These are phyloP conservation scores for western clawed frog (Xenopus tropicalis) DNA, from an alignment of 2,113 vertebrate species.

Conservation along the genomic window UCB_Xtro_10.0 CM004448.2:82319501-82320000, in stretches of 20 bases:
- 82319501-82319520: no score
- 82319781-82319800: slow-evolving; percentile 32
- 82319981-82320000: no score
- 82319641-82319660: slow-evolving; percentile 21
- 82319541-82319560: no score
- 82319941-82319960: no score
- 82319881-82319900: no score
- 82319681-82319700: slow-evolving; percentile 29
- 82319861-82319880: neutral
- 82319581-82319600: slow-evolving; percentile 5
- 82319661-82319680: slow-evolving; percentile 19
- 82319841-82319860: neutral
- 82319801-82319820: slow-evolving; percentile 14
- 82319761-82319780: slow-evolving; percentile 40
- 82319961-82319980: no score
- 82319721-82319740: slow-evolving; percentile 30
- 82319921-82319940: no score
- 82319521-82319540: no score
- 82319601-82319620: slow-evolving; percentile 9
- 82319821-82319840: slow-evolving; percentile 1
- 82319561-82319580: no score
- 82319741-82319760: slow-evolving; percentile 32
- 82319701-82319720: slow-evolving; percentile 31
- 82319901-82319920: no score
- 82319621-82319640: slow-evolving; percentile 22